Conservation (phyloP, 2,888 invertebrate species). For the Carpatolechia fugitivella region DNA sequence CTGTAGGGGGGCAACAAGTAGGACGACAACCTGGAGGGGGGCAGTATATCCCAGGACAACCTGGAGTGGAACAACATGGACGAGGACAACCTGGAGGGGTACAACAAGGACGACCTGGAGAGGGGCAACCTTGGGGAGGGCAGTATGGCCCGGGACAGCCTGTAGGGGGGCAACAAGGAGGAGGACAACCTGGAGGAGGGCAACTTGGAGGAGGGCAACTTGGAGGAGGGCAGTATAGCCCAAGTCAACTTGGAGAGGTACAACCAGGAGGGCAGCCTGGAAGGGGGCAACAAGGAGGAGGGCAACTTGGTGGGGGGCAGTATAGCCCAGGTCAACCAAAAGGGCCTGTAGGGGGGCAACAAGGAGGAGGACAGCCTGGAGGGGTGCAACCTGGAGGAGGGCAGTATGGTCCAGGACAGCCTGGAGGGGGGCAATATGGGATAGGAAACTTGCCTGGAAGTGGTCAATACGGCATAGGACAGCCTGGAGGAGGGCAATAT, state of each 20-base stretch:
- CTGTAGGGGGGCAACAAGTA: no score
- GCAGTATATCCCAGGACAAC: no score
- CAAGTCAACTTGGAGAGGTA: no score
- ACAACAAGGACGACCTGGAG: slow-evolving; percentile 18
- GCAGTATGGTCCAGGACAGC: neutral
- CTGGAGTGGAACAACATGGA: no score
- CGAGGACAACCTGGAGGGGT: no score
- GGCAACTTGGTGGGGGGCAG: neutral
- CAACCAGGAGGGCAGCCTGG: no score
- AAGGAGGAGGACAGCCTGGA: neutral
- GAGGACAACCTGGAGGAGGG: no score
- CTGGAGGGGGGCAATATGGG: slow-evolving; percentile 16
- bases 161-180: neutral
- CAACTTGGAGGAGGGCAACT: no score
- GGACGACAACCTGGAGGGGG: no score
- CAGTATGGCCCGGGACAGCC: no score
- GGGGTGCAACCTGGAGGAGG: neutral
- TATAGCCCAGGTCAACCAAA: slow-evolving; percentile 12
- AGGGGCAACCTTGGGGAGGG: no score
- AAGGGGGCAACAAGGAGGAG: slow-evolving; percentile 8
- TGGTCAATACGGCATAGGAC: neutral
- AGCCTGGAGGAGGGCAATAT: slow-evolving; percentile 17
- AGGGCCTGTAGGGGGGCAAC: slow-evolving; percentile 20
- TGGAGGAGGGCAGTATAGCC: no score
- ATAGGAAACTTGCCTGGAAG: slow-evolving; percentile 9